phyloP scores from a whole-genome alignment of 2,888 invertebrate genomes.

The Catocala nupta region DNA sequence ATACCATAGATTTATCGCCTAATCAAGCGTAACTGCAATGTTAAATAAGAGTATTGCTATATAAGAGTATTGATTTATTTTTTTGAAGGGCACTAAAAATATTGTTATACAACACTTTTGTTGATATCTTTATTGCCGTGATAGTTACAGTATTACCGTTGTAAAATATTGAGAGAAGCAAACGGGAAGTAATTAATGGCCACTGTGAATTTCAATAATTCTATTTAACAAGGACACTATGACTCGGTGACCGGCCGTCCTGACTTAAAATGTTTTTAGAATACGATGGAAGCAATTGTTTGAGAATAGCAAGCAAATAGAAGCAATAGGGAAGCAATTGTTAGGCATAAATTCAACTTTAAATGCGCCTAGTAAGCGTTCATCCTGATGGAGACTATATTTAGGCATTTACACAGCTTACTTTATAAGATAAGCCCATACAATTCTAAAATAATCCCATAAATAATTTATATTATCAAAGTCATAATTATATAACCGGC shows the following conservation, averaged over 20 bases:
- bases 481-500: no score
- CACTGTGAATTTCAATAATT: not conserved
- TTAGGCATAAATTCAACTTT: not conserved
- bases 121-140: conserved; percentile 4
- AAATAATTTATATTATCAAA: no score
- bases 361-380: conserved; percentile 3
- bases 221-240: not conserved
- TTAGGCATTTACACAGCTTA: no score
- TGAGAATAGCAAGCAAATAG: conserved; percentile 1
- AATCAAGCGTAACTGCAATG: not conserved
- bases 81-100: no score
- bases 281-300: conserved; percentile 2
- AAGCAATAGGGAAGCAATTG: conserved; percentile 3
- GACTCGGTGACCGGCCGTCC: conserved; percentile 3
- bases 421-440: no score
- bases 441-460: no score
- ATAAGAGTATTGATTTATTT: no score
- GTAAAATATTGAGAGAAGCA: conserved; percentile 2
- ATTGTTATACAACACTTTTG: not conserved
- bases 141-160: conserved; percentile 1
- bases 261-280: conserved; percentile 2
- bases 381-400: not conserved
- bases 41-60: not conserved
- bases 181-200: conserved; percentile 2
- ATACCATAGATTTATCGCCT: conserved; percentile 3